phyloP scores from a whole-genome alignment of 2,888 invertebrate species.

The Ischnura elegans region DNA sequence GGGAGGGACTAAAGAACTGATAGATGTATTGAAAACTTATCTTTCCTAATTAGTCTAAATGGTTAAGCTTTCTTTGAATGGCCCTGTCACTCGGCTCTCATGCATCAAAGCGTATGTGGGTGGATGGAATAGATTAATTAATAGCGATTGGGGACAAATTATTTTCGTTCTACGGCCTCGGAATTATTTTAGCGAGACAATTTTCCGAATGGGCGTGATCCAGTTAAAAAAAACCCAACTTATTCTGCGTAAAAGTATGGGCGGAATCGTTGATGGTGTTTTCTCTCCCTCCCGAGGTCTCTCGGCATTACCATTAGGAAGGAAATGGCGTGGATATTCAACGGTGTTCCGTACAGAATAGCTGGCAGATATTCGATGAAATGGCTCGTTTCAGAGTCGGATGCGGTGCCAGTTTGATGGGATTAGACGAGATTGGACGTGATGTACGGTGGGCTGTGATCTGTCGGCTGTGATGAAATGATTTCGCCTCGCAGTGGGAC shows the following conservation, averaged over 20 bases:
- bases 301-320: background rate
- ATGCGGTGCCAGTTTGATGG: background rate
- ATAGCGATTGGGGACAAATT: background rate
- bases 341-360: background rate
- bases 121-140: background rate
- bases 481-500: background rate
- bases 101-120: background rate
- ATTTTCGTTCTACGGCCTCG: background rate
- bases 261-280: background rate
- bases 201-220: background rate
- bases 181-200: background rate
- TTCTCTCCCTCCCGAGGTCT: background rate
- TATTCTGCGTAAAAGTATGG: background rate
- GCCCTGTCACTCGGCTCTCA: too few species aligned
- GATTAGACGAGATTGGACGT: conserved; percentile 26
- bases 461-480: conserved; percentile 21
- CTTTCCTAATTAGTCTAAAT: too few species aligned
- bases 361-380: conserved; percentile 7
- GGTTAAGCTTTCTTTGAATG: too few species aligned
- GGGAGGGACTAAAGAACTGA: too few species aligned
- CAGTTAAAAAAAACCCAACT: background rate
- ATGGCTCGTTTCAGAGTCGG: conserved; percentile 22
- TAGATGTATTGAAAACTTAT: too few species aligned
- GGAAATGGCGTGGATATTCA: conserved; percentile 3
- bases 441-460: conserved; percentile 22